phyloP scores from a whole-genome alignment of 2,113 vertebrate genomes.

The Rhipidura dahli region DNA sequence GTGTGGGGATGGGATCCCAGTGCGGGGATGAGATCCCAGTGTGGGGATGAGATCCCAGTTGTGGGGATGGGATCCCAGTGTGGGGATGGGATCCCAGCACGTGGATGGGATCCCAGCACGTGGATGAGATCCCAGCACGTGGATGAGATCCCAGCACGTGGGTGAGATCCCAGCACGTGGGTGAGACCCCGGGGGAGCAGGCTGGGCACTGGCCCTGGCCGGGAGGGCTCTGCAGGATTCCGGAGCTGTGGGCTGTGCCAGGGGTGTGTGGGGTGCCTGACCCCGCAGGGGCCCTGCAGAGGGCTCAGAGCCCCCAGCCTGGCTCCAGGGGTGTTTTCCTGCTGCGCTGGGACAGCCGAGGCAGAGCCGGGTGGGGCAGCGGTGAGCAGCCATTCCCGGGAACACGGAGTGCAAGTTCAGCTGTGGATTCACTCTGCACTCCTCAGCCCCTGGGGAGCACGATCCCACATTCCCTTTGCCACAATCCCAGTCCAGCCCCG shows the following conservation, averaged over 20 bases:
- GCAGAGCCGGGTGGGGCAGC: neutral
- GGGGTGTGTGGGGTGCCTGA: neutral
- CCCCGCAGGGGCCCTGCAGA: neutral
- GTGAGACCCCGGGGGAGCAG: rapidly evolving
- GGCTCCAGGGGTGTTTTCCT: neutral
- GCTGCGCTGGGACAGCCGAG: neutral
- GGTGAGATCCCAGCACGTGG: too few species aligned
- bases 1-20: too few species aligned
- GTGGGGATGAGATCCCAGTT: too few species aligned
- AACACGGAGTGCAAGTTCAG: neutral
- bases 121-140: rapidly evolving
- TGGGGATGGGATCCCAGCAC: too few species aligned
- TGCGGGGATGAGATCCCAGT: too few species aligned
- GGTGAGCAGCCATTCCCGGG: neutral
- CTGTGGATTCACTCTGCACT: neutral
- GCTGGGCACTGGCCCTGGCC: neutral
- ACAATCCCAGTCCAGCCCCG: rapidly evolving
- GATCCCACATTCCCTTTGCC: neutral
- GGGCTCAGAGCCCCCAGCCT: neutral
- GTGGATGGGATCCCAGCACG: too few species aligned
- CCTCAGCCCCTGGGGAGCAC: neutral
- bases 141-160: too few species aligned
- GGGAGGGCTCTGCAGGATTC: rapidly evolving
- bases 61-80: too few species aligned
- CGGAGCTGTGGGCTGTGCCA: neutral